Conservation (phyloP, 2,888 invertebrate genomes). For the Therioaphis trifolii region DNA sequence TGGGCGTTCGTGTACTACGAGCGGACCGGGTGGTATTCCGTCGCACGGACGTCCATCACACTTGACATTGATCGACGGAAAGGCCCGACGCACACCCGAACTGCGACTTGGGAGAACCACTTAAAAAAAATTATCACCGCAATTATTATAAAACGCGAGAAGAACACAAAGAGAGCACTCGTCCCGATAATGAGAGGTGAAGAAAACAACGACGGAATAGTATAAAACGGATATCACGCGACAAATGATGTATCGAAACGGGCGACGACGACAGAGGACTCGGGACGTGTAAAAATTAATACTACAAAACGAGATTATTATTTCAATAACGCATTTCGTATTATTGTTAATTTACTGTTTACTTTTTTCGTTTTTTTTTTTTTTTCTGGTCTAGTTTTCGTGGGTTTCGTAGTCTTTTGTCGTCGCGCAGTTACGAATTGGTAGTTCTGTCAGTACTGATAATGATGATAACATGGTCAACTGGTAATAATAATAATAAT, state of each 20-base stretch:
- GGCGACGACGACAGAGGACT: neutral
- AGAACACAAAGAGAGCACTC: neutral
- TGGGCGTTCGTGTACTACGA: neutral
- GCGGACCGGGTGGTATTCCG: neutral
- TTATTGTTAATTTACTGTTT: neutral
- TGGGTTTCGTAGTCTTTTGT: neutral
- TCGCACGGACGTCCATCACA: neutral
- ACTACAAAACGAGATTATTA: neutral
- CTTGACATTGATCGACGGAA: conserved; percentile 27
- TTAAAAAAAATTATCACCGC: too few relatives aligned
- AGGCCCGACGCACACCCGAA: neutral
- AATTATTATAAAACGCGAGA: too few relatives aligned
- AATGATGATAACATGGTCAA: conserved; percentile 60
- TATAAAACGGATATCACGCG: neutral
- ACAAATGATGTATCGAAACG: neutral
- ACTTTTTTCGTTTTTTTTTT: neutral
- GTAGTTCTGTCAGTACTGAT: conserved; percentile 58
- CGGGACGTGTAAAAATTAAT: neutral
- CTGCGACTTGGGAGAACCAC: neutral
- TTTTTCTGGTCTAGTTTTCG: neutral
- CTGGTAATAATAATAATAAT: conserved; percentile 35
- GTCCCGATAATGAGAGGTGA: neutral
- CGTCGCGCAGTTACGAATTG: conserved; percentile 57
- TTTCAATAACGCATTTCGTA: too few relatives aligned
- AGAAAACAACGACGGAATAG: too few relatives aligned